Percentiles rank a stretch among this genome's conserved stretches.
Evolutionary conservation across 2,888 invertebrate genomes (phyloP).

Genomic region (Cheilosia scutellata): DNA sequence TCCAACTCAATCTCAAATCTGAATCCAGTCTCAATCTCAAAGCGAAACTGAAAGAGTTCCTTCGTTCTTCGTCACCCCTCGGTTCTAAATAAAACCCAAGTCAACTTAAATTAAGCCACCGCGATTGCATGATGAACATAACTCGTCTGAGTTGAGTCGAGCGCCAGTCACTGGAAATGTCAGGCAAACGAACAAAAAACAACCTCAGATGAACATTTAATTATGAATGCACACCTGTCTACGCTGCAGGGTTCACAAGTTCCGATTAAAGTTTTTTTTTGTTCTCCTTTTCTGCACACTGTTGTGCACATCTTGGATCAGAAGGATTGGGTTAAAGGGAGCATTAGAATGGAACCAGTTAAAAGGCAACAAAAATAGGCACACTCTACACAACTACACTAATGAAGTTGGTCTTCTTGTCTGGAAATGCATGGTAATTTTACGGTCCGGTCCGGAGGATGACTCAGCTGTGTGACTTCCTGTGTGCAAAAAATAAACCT

Average conservation of each 20-base stretch:
- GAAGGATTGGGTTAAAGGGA: conserved; percentile 4
- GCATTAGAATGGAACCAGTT: conserved; percentile 49
- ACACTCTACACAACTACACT: conserved; percentile 45
- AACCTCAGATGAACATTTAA: conserved; percentile 67
- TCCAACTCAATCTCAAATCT: conserved; percentile 53
- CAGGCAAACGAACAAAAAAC: conserved; percentile 18
- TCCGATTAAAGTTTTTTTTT: conserved; percentile 44
- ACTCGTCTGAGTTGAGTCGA: conserved; percentile 40
- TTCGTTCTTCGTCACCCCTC: not conserved
- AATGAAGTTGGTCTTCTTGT: conserved; percentile 47
- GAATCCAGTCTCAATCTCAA: conserved; percentile 10
- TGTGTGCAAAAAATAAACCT: conserved; percentile 25
- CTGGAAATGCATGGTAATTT: conserved; percentile 35
- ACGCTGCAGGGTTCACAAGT: conserved; percentile 51
- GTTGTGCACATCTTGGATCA: not conserved
- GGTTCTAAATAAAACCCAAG: conserved; percentile 10
- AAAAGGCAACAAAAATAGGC: conserved; percentile 19
- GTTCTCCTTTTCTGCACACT: conserved; percentile 3
- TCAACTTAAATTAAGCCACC: conserved; percentile 50
- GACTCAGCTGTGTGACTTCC: conserved; percentile 68
- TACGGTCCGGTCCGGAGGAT: conserved; percentile 36
- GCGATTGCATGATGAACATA: conserved; percentile 53
- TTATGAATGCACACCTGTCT: conserved; percentile 73
- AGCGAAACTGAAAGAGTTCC: conserved; percentile 18
- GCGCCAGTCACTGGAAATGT: conserved; percentile 61